These are phyloP conservation scores for Nasua narica DNA, from an alignment of 2,797 vertebrate species.

Conservation along the genomic window DNA sequence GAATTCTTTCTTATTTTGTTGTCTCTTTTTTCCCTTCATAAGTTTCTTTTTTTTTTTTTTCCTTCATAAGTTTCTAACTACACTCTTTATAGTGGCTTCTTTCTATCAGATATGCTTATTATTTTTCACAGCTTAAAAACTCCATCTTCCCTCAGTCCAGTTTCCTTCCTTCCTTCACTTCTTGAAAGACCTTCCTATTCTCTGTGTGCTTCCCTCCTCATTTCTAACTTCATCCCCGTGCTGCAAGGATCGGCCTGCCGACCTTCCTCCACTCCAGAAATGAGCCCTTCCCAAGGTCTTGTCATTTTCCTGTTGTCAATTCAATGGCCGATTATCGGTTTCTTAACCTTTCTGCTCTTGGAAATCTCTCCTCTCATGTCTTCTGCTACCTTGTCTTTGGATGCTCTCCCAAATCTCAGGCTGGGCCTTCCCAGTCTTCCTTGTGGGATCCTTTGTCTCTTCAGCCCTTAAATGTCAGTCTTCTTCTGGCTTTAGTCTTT, in stretches of 20 bases:
- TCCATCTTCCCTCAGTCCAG: neutral
- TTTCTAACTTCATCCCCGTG: neutral
- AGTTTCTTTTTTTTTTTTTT: neutral
- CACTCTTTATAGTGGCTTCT: neutral
- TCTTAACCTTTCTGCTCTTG: neutral
- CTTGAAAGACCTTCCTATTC: neutral
- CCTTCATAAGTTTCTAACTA: neutral
- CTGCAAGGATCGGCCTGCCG: neutral
- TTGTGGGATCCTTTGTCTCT: neutral
- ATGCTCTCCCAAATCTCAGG: neutral
- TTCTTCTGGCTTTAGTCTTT: neutral
- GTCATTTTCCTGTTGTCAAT: neutral
- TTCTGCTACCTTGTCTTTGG: neutral
- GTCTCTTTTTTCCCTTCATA: neutral
- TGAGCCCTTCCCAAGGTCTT: neutral
- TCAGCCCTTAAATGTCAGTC: neutral
- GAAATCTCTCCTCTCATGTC: neutral
- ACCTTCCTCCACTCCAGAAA: neutral
- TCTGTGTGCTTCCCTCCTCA: neutral
- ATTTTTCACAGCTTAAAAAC: constrained; percentile 26
- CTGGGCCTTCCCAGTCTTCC: neutral
- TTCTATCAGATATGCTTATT: neutral
- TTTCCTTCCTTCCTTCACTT: neutral
- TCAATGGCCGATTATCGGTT: neutral
- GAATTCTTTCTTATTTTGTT: neutral